Evolutionary conservation across 1,140 invertebrate species (phyloP).

Genomic region (Andricus grossulariae): DNA sequence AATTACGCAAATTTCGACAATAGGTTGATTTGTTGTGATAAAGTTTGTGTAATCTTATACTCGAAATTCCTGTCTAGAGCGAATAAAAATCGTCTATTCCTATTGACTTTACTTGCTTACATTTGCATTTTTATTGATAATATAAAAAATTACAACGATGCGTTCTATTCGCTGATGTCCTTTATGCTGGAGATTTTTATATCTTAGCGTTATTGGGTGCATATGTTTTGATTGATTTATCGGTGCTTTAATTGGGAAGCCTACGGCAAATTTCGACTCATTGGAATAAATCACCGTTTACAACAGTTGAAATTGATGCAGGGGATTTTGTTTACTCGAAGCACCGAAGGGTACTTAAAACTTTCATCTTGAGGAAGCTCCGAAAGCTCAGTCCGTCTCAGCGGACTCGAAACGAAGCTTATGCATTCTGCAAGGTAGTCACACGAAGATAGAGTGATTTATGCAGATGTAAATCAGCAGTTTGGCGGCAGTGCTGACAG

Average conservation of each 20-base stretch:
- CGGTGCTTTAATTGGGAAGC: slow-evolving; percentile 11
- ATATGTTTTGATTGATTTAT: slow-evolving; percentile 23
- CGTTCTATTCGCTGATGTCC: not conserved
- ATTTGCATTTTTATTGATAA: too few species aligned
- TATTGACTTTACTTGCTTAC: too few species aligned
- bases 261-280: slow-evolving; percentile 27
- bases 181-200: slow-evolving; percentile 5
- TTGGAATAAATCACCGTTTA: slow-evolving; percentile 25
- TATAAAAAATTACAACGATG: not conserved
- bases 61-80: too few species aligned
- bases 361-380: slow-evolving; percentile 18
- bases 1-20: too few species aligned
- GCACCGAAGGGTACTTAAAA: slow-evolving; percentile 24
- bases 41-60: too few species aligned
- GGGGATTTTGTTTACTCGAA: slow-evolving; percentile 31
- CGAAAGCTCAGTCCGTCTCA: slow-evolving; percentile 11
- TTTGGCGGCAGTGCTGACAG: slow-evolving; percentile 50
- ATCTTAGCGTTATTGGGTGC: not conserved
- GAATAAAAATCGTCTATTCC: too few species aligned
- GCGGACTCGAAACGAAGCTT: slow-evolving; percentile 24
- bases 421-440: slow-evolving; percentile 34
- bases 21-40: too few species aligned
- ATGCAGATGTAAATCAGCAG: slow-evolving; percentile 52
- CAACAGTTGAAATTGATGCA: slow-evolving; percentile 30
- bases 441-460: slow-evolving; percentile 46